Evolutionary conservation across 53 echinoderm and acorn worm genomes (phyloP), one percentile per base, ranked within the genome.

Genomic region (Henricia sp.): DNA sequence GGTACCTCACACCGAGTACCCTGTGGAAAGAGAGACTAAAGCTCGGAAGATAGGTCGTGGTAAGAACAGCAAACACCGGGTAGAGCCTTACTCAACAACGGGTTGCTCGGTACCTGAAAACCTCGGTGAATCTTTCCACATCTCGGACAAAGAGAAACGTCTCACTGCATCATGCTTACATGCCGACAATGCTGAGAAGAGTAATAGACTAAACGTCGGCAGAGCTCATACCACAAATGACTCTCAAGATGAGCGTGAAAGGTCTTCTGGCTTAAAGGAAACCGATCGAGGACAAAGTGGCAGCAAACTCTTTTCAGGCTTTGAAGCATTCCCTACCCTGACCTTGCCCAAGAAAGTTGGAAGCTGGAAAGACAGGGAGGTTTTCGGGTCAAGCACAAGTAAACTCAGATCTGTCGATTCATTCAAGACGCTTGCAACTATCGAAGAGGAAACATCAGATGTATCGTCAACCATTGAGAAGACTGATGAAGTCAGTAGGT

Each of bases 391-490:
- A 19, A 76, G 70, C 70, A 8, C 86, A 1, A 76, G 76, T 30
- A 86, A 86, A 76, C 42, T 68, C 52, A 90, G 89, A 27, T 89
- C 91, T 35, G 24, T 89, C 34, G 77, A 75, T 37, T 84, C 92
- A 4, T 91, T 93, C 37, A 86, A 67, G 68, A 96, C 87, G 4
- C 69, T 96, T 32, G 96, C 96, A n/a, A 96, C 96, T 1, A 96
- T 96, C 17, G 80, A 89, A 21, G 96, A 96, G 46, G 96, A 96
- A 65, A 48, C 78, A 4, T 56, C 60, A 20, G 96, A 93, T 21
- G 70, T 46, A 21, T 43, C 70, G 23, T 44, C 63, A 0, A 6
- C 74, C 0, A 62, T 29, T 0, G 51, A 44, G 58, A 67, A 32
- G 32, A 46, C 34, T 20, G n/a, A 30, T 32, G 59, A 84, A 28